Evolutionary conservation across 30 jellyfish, hydroid and myxozoan species (phyloP).

Genomic region (Clytia hemisphaerica): DNA sequence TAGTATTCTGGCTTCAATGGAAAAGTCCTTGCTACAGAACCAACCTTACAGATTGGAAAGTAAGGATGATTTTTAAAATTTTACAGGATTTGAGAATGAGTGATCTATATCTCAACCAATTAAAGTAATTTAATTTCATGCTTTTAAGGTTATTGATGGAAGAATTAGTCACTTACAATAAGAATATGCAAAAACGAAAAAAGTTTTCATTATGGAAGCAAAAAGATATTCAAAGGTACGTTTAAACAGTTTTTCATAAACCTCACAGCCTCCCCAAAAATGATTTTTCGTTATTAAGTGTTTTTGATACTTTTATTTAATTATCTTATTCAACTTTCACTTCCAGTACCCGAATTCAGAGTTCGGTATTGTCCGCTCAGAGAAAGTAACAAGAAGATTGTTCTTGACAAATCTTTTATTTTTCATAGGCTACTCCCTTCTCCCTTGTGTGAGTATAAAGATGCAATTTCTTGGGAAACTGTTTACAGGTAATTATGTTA

Average conservation of each 20-base stretch:
- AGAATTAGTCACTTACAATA: slow-evolving; percentile 70
- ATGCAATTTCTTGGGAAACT: slow-evolving; percentile 75
- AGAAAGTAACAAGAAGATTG: background rate
- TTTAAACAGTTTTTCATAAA: no score
- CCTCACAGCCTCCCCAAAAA: no score
- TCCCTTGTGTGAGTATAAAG: slow-evolving; percentile 59
- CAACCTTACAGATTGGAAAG: slow-evolving; percentile 97
- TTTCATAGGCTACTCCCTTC: slow-evolving; percentile 69
- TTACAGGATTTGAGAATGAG: background rate
- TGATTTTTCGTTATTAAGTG: background rate
- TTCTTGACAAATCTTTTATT: background rate
- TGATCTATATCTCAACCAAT: background rate
- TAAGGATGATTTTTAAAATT: background rate
- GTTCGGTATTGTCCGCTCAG: no score
- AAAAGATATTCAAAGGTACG: slow-evolving; percentile 59
- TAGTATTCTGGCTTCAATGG: slow-evolving; percentile 87
- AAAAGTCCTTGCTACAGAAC: slow-evolving; percentile 97
- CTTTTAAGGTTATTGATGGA: slow-evolving; percentile 61
- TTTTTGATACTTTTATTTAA: background rate
- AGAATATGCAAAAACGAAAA: slow-evolving; percentile 27
- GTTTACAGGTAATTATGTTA: slow-evolving; percentile 44
- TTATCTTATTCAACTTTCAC: background rate
- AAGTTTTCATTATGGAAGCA: slow-evolving; percentile 57
- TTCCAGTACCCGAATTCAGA: no score
- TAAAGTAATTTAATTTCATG: background rate